Evolutionary conservation across 2,797 vertebrate species (phyloP).

Genomic region (Hemitrygon akajei): DNA sequence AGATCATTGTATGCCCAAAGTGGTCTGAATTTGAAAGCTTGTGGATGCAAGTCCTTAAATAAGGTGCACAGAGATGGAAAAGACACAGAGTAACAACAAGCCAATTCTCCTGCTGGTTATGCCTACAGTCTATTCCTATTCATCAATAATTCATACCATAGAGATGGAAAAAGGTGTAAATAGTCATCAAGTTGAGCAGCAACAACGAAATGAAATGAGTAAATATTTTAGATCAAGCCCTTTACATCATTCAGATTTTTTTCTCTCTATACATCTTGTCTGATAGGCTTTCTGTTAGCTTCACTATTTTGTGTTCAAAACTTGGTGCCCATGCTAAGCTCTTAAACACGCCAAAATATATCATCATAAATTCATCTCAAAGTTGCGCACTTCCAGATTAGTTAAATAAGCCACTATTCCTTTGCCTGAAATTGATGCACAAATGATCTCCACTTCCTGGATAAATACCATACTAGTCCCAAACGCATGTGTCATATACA

Average conservation of each 20-base stretch:
- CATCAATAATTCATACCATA: neutral
- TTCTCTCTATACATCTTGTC: too few species aligned
- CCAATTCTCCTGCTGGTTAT: neutral
- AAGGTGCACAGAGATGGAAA: neutral
- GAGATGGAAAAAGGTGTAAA: too few species aligned
- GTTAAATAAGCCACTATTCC: neutral
- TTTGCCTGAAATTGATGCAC: neutral
- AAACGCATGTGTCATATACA: neutral
- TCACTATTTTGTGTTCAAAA: too few species aligned
- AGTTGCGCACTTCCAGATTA: neutral
- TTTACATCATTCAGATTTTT: too few species aligned
- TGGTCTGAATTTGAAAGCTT: neutral
- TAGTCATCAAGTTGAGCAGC: too few species aligned
- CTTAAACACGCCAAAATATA: neutral
- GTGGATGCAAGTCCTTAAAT: neutral
- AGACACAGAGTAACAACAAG: neutral
- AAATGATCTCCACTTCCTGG: neutral
- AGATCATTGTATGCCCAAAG: neutral
- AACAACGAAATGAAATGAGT: too few species aligned
- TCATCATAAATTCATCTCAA: neutral
- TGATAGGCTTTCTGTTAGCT: too few species aligned
- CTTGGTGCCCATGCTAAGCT: neutral
- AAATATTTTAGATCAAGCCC: too few species aligned
- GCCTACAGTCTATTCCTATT: neutral
- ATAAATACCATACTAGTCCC: neutral